phyloP scores from a whole-genome alignment of 2,888 invertebrate species.

The Hymenopus coronatus region DNA sequence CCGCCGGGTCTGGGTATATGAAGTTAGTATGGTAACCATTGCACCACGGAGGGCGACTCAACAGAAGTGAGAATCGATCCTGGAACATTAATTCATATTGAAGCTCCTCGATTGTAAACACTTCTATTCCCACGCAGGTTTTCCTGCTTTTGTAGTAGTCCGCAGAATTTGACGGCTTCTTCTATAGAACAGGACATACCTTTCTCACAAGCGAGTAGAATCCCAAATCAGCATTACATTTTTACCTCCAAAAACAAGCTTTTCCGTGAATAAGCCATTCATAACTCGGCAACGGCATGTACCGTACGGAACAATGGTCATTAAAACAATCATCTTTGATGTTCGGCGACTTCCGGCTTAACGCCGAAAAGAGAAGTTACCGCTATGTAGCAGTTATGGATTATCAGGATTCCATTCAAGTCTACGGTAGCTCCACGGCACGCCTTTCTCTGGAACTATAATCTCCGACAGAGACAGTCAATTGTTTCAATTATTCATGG shows the following conservation, averaged over 20 bases:
- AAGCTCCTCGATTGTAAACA: background rate
- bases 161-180: background rate
- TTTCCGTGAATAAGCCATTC: background rate
- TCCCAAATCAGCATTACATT: background rate
- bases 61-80: no score
- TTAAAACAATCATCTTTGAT: slow-evolving; percentile 19
- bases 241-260: background rate
- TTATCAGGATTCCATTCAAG: slow-evolving; percentile 15
- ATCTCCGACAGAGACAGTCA: background rate
- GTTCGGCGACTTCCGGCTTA: slow-evolving; percentile 10
- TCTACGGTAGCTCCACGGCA: slow-evolving; percentile 14
- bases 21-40: no score
- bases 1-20: no score
- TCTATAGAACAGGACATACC: background rate
- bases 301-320: slow-evolving; percentile 11
- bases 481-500: slow-evolving; percentile 21
- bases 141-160: background rate
- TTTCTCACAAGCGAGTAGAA: background rate
- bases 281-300: background rate
- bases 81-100: no score
- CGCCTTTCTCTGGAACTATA: slow-evolving; percentile 17
- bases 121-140: background rate
- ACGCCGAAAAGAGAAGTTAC: background rate
- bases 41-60: no score
- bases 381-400: slow-evolving; percentile 5